These are phyloP conservation scores for Petrophora chlorosata DNA, from an alignment of 2,888 invertebrate genomes.

Conservation along the genomic window DNA sequence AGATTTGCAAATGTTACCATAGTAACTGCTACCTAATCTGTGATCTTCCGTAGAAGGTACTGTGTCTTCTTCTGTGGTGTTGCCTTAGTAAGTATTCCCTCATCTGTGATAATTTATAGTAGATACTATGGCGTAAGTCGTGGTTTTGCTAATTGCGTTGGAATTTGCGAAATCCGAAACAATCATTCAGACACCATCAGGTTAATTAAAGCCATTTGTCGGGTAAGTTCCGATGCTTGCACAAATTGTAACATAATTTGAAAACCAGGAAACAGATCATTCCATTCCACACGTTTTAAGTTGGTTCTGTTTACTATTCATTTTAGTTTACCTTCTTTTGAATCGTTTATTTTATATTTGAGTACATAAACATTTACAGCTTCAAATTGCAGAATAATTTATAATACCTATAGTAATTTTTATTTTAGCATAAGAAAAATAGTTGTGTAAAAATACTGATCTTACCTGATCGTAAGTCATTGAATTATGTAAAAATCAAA, in stretches of 20 bases:
- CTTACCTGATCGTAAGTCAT: no score
- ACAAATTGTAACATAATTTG: background rate
- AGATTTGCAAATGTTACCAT: slow-evolving; percentile 72
- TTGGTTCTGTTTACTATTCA: no score
- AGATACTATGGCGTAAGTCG: slow-evolving; percentile 1
- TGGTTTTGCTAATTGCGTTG: slow-evolving; percentile 75
- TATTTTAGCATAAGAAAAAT: no score
- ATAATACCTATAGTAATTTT: no score
- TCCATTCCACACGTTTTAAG: no score
- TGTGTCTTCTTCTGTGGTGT: slow-evolving; percentile 34
- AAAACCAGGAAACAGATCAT: no score
- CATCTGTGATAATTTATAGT: background rate
- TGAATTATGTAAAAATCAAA: no score
- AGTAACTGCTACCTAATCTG: slow-evolving; percentile 8
- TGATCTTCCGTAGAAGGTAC: background rate
- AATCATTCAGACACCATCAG: slow-evolving; percentile 81
- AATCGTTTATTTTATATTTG: no score
- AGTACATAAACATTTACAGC: no score
- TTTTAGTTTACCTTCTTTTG: no score
- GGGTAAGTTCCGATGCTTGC: slow-evolving; percentile 54
- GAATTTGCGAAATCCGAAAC: slow-evolving; percentile 74
- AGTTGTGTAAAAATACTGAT: no score
- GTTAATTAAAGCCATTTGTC: slow-evolving; percentile 83
- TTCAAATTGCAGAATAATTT: no score
- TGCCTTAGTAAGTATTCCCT: slow-evolving; percentile 35